These are phyloP conservation scores for Trissolcus basalis DNA, from an alignment of 1,140 invertebrate genomes.

Conservation along the genomic window DNA sequence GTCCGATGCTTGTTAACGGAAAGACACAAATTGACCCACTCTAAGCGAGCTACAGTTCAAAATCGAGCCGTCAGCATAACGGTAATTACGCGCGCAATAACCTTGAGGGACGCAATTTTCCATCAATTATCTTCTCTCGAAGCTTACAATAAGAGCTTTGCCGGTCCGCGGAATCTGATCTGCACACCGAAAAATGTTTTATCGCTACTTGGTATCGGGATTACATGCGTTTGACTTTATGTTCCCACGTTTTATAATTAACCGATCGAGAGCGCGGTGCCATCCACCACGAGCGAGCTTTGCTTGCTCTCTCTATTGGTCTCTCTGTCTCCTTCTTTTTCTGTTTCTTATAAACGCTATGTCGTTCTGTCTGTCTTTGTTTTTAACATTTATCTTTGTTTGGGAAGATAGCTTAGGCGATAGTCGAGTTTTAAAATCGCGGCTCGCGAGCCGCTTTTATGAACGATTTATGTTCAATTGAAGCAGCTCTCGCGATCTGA, in stretches of 20 bases:
- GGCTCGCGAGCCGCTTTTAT: conserved; percentile 61
- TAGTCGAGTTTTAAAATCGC: conserved; percentile 64
- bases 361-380: conserved; percentile 15
- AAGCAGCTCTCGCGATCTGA: conserved; percentile 59
- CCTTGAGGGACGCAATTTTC: neutral
- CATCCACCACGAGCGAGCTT: conserved; percentile 24
- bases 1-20: conserved; percentile 23
- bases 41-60: conserved; percentile 1
- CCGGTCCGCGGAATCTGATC: neutral
- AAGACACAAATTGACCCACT: conserved; percentile 34
- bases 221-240: conserved; percentile 30
- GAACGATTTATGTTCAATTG: conserved; percentile 69
- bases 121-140: conserved; percentile 25
- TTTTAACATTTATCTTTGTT: conserved; percentile 51
- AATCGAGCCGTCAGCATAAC: conserved; percentile 18
- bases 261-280: conserved; percentile 54
- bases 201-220: neutral
- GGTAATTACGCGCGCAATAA: conserved; percentile 30
- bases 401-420: conserved; percentile 62
- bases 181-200: conserved; percentile 16
- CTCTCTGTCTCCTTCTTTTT: conserved; percentile 11
- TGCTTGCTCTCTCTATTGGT: neutral
- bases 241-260: conserved; percentile 61
- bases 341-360: conserved; percentile 8
- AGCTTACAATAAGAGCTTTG: too few relatives aligned